phyloP scores from a whole-genome alignment of 2,888 invertebrate genomes.

The Apodemia hepburni region DNA sequence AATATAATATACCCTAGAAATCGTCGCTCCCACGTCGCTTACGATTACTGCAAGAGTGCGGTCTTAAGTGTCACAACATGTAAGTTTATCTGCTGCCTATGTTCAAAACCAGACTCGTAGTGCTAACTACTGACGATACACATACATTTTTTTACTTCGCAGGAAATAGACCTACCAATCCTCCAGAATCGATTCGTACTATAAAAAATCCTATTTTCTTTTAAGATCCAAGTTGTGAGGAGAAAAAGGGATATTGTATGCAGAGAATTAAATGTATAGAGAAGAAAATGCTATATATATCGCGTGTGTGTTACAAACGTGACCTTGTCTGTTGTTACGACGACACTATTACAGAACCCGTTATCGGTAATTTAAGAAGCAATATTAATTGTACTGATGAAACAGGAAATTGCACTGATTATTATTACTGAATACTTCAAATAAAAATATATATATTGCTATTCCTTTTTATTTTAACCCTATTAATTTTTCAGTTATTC shows the following conservation, averaged over 20 bases:
- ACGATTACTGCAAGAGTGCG: too few relatives aligned
- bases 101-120: neutral
- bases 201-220: conserved; percentile 17
- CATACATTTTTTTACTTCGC: neutral
- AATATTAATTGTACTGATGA: neutral
- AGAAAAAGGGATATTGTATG: conserved; percentile 49
- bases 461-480: too few relatives aligned
- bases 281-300: conserved; percentile 47
- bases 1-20: too few relatives aligned
- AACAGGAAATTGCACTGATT: neutral
- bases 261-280: conserved; percentile 40
- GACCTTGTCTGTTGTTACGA: conserved; percentile 60
- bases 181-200: neutral
- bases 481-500: too few relatives aligned
- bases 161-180: neutral
- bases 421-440: neutral
- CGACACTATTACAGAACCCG: conserved; percentile 34
- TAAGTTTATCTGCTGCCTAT: too few relatives aligned
- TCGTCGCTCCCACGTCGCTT: too few relatives aligned
- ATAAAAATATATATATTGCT: too few relatives aligned
- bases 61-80: too few relatives aligned
- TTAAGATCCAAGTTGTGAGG: conserved; percentile 45
- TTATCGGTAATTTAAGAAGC: conserved; percentile 6
- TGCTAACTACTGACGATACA: neutral
- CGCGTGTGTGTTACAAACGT: conserved; percentile 45